Percentiles rank a stretch among this genome's conserved stretches.
These are phyloP conservation scores for Leptosomus discolor DNA, from an alignment of 2,113 vertebrate species.

Conservation along the genomic window DNA sequence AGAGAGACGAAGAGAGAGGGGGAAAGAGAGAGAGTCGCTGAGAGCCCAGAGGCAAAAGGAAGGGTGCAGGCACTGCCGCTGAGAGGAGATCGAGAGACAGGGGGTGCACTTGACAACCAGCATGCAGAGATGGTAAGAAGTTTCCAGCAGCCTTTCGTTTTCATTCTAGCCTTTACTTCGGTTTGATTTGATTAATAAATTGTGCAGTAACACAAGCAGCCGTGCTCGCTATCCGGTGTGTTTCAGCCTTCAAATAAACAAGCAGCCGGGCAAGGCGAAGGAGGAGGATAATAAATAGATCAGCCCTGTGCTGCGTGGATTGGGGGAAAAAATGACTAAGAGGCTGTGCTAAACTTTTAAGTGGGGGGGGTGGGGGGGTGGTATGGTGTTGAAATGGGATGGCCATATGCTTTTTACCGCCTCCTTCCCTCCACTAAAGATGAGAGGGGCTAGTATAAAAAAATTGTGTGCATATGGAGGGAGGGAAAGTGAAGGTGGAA, in stretches of 20 bases:
- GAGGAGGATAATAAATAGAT: constrained; percentile 12
- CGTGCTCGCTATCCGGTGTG: constrained; percentile 28
- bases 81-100: constrained; percentile 77
- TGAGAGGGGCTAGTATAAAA: not conserved
- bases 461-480: not conserved
- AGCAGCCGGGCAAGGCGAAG: not conserved
- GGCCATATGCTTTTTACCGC: not conserved
- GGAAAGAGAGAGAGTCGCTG: not conserved
- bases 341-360: constrained; percentile 44
- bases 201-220: constrained; percentile 41
- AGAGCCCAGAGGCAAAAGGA: constrained; percentile 48
- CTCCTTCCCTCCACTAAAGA: not conserved
- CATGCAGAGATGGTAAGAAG: constrained; percentile 85
- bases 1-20: not conserved
- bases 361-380: not conserved
- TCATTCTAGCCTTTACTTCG: constrained; percentile 41
- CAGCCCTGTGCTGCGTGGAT: not conserved
- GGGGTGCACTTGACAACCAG: constrained; percentile 80
- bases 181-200: constrained; percentile 27
- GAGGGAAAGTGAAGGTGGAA: not conserved
- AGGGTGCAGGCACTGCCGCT: constrained; percentile 75
- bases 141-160: constrained; percentile 74
- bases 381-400: not conserved
- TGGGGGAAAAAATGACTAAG: not conserved
- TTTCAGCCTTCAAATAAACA: constrained; percentile 26